Evolutionary conservation across 2,888 invertebrate genomes (phyloP).

Genomic region (Melanostoma scalare): DNA sequence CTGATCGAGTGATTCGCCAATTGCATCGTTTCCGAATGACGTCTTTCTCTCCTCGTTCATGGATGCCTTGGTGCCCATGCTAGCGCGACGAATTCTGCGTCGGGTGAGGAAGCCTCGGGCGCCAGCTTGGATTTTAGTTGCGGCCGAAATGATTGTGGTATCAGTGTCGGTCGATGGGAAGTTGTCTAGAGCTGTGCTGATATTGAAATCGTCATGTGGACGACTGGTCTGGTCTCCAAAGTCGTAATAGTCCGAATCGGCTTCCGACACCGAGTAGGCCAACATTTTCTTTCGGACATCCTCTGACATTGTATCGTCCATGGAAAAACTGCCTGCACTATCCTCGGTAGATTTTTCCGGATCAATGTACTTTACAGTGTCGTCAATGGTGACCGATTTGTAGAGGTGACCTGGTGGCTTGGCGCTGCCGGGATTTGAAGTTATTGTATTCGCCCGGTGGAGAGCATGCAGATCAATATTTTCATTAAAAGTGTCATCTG

Average conservation of each 20-base stretch:
- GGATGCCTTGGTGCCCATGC: slow-evolving; percentile 77
- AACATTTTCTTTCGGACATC: slow-evolving; percentile 79
- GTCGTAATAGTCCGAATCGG: slow-evolving; percentile 79
- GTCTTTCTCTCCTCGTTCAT: slow-evolving; percentile 75
- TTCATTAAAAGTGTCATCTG: slow-evolving; percentile 55
- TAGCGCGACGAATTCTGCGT: slow-evolving; percentile 77
- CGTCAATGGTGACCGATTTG: slow-evolving; percentile 76
- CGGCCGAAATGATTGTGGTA: slow-evolving; percentile 80
- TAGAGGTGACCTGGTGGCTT: slow-evolving; percentile 72
- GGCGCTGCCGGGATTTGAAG: slow-evolving; percentile 70
- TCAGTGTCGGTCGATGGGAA: slow-evolving; percentile 80
- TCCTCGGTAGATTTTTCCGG: slow-evolving; percentile 68
- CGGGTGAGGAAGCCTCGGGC: slow-evolving; percentile 79
- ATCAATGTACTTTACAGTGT: slow-evolving; percentile 74
- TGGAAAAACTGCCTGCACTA: slow-evolving; percentile 74
- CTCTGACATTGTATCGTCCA: slow-evolving; percentile 78
- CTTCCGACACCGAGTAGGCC: slow-evolving; percentile 80
- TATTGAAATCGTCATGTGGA: slow-evolving; percentile 77
- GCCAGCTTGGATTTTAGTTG: slow-evolving; percentile 80
- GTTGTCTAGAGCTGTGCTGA: slow-evolving; percentile 78
- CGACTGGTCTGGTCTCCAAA: slow-evolving; percentile 37
- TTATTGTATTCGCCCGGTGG: slow-evolving; percentile 76
- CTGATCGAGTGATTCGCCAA: slow-evolving; percentile 79
- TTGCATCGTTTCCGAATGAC: slow-evolving; percentile 80
- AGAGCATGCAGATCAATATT: slow-evolving; percentile 52